A percentile compares a stretch with the other conserved stretches of the same genome.
Evolutionary conservation across 2,113 vertebrate genomes (phyloP).

Genomic region (Stictonetta naevosa): DNA sequence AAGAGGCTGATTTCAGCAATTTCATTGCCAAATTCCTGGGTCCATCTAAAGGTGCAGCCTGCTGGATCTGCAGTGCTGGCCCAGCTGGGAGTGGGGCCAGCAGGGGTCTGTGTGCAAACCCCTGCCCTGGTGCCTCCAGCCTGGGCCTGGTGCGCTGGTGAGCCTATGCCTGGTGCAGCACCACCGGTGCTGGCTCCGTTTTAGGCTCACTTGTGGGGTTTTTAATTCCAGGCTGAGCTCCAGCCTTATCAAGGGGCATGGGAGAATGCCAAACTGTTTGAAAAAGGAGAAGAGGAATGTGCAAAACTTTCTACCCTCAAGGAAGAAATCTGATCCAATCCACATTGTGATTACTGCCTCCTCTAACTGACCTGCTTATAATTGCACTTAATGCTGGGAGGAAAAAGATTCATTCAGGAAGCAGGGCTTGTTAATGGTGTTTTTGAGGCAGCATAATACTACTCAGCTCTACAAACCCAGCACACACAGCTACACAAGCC

Average conservation of each 20-base stretch:
- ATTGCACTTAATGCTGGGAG: neutral
- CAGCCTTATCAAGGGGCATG: neutral
- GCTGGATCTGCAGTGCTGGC: neutral
- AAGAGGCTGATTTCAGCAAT: neutral
- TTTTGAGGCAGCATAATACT: accelerated
- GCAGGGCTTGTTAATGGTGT: neutral
- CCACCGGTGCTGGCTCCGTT: neutral
- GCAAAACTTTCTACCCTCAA: neutral
- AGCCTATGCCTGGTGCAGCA: too few relatives aligned
- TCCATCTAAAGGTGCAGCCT: neutral
- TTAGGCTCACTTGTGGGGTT: too few relatives aligned
- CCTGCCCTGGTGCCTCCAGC: neutral
- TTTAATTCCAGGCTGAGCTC: neutral
- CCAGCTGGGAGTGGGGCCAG: neutral
- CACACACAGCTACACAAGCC: neutral
- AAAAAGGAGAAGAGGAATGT: neutral
- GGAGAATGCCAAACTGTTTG: neutral
- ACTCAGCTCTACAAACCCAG: neutral
- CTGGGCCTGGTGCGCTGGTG: too few relatives aligned
- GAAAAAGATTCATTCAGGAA: neutral
- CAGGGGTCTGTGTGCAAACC: neutral
- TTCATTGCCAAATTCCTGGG: accelerated
- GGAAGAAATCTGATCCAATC: neutral
- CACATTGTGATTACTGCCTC: neutral
- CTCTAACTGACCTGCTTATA: neutral